A percentile compares a stretch with the other conserved stretches of the same genome.
Conservation (phyloP, 2,888 invertebrate species). For the Phyllotreta cruciferae region DNA sequence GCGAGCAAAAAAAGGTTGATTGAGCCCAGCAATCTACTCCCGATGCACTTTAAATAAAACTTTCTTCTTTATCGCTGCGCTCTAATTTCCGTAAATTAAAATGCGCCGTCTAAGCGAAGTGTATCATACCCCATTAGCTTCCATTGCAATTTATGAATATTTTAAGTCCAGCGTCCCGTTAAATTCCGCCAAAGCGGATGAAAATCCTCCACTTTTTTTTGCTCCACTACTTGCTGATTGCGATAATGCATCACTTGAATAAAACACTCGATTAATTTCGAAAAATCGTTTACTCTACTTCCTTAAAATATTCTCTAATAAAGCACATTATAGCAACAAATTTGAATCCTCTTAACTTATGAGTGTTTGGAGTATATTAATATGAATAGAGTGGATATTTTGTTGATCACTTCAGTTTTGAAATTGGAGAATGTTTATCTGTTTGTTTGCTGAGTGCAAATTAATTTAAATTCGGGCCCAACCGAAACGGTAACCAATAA, state of each 20-base stretch:
- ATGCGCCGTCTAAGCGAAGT: conserved; percentile 47
- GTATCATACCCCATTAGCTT: conserved; percentile 51
- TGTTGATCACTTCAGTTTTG: too few relatives aligned
- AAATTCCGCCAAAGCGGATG: conserved; percentile 28
- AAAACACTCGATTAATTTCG: too few relatives aligned
- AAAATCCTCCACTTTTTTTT: conserved; percentile 2
- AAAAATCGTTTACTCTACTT: too few relatives aligned
- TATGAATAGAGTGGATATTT: background rate
- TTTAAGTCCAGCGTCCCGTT: conserved; percentile 46
- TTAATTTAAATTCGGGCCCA: too few relatives aligned
- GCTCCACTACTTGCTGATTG: background rate
- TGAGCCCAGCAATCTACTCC: conserved; percentile 2
- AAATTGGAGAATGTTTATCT: too few relatives aligned
- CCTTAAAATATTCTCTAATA: too few relatives aligned
- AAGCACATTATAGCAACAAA: too few relatives aligned
- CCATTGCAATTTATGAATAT: conserved; percentile 55
- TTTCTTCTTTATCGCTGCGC: conserved; percentile 34
- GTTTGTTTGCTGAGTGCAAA: too few relatives aligned
- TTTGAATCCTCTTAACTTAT: too few relatives aligned
- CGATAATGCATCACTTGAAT: too few relatives aligned
- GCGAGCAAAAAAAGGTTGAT: background rate
- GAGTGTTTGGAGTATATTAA: background rate
- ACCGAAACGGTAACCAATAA: too few relatives aligned
- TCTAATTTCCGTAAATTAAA: conserved; percentile 49
- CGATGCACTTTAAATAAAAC: conserved; percentile 4